These are phyloP conservation scores for Chlorospingus flavigularis DNA, from an alignment of 2,797 vertebrate species.

Conservation along the genomic window DNA sequence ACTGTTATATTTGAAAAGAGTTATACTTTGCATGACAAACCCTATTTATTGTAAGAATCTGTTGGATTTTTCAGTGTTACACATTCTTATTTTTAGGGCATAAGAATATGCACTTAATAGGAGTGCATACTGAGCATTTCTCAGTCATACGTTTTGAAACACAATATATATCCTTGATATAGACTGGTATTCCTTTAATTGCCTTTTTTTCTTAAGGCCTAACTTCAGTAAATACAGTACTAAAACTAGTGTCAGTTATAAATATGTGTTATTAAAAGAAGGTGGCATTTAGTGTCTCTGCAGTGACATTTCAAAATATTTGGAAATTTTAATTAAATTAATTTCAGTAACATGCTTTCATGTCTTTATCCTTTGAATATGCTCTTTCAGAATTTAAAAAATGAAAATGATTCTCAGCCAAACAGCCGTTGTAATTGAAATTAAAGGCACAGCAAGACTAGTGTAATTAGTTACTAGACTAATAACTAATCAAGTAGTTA, in stretches of 20 bases:
- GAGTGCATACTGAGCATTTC: neutral
- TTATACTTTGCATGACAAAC: neutral
- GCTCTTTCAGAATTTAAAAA: conserved; percentile 47
- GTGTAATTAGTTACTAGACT: neutral
- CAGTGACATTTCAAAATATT: conserved; percentile 62
- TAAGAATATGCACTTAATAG: neutral
- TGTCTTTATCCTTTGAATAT: conserved; percentile 56
- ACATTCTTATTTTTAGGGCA: neutral
- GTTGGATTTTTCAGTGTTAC: conserved; percentile 26
- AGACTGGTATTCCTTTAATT: neutral
- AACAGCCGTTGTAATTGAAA: conserved; percentile 62
- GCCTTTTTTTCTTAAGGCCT: neutral
- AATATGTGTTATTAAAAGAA: conserved; percentile 37
- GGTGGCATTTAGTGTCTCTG: conserved; percentile 8
- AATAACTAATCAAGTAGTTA: conserved; percentile 36
- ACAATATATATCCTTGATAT: neutral
- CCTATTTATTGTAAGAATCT: neutral
- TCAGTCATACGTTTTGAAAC: neutral
- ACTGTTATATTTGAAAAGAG: neutral
- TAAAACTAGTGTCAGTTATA: conserved; percentile 22
- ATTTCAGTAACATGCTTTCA: conserved; percentile 33
- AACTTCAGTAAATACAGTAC: neutral
- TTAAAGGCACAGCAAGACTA: conserved; percentile 59
- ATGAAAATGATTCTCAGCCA: conserved; percentile 18
- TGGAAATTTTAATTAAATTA: neutral